phyloP scores from a whole-genome alignment of 2,888 invertebrate species.

The Machimus rusticus region DNA sequence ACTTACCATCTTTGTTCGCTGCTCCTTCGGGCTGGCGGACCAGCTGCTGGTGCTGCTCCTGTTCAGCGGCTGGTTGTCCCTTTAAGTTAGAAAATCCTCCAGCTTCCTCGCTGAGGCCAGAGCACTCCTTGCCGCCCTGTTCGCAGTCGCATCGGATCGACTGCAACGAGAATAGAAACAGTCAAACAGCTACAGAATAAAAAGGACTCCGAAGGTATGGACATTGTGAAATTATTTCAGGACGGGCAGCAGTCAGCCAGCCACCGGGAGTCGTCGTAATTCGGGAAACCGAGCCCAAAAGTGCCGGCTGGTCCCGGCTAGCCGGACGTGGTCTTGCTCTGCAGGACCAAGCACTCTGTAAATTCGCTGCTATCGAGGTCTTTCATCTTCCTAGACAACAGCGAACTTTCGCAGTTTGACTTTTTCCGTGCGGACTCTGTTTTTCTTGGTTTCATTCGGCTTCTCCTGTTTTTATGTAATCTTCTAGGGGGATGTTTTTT shows the following conservation, averaged over 20 bases:
- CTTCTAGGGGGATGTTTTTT: not conserved
- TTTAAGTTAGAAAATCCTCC: not conserved
- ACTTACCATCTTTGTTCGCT: constrained; percentile 1
- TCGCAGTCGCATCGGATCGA: not conserved
- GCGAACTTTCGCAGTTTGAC: not conserved
- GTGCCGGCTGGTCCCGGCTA: not conserved
- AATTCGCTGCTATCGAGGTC: not conserved
- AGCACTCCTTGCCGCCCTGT: not conserved
- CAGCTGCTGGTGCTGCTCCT: not conserved
- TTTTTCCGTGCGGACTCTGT: not conserved
- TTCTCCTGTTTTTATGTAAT: not conserved
- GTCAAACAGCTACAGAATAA: not conserved
- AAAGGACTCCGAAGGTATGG: not conserved
- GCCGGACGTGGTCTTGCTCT: not conserved
- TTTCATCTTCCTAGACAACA: not conserved
- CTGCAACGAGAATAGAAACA: not conserved
- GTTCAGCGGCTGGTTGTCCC: not conserved
- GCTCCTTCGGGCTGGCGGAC: not conserved
- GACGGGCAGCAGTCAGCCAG: not conserved
- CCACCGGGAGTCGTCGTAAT: not conserved
- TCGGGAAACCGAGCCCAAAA: not conserved
- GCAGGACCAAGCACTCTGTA: not conserved
- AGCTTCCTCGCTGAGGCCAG: not conserved
- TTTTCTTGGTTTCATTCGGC: not conserved
- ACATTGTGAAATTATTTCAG: not conserved